Evolutionary conservation across 1,140 invertebrate species (phyloP).

Genomic region (Saxidomus purpurata): DNA sequence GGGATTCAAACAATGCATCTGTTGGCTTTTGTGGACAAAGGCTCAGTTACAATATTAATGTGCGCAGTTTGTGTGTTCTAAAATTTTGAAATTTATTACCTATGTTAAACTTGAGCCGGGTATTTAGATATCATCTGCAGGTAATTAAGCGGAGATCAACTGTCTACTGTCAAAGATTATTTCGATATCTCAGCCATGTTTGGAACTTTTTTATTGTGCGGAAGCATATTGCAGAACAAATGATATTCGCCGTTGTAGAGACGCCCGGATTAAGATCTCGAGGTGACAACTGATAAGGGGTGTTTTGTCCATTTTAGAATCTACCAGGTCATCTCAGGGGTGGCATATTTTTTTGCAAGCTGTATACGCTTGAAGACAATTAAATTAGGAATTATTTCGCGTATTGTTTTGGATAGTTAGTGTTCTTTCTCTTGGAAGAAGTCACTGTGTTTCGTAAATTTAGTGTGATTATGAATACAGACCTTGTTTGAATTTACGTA

Average conservation of each 20-base stretch:
- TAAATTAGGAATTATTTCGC: conserved; percentile 54
- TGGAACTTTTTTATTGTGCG: conserved; percentile 56
- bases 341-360: conserved; percentile 34
- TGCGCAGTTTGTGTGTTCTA: conserved; percentile 23
- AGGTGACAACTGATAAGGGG: conserved; percentile 55
- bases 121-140: conserved; percentile 36
- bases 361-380: conserved; percentile 51
- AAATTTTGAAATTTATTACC: conserved; percentile 28
- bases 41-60: no score
- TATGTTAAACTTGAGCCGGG: conserved; percentile 27
- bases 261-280: conserved; percentile 51
- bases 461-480: conserved; percentile 41
- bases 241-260: conserved; percentile 38
- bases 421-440: conserved; percentile 35
- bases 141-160: conserved; percentile 58
- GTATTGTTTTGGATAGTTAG: conserved; percentile 38
- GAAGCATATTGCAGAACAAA: conserved; percentile 58
- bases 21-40: no score
- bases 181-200: conserved; percentile 19
- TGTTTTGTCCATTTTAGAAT: conserved; percentile 11
- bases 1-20: no score
- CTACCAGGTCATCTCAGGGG: conserved; percentile 48
- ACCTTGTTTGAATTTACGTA: conserved; percentile 11
- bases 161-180: conserved; percentile 60
- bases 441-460: conserved; percentile 22